These are phyloP conservation scores for Phenganax marumi DNA, from an alignment of 92 coral and sea anemone species.

Conservation along the genomic window DNA sequence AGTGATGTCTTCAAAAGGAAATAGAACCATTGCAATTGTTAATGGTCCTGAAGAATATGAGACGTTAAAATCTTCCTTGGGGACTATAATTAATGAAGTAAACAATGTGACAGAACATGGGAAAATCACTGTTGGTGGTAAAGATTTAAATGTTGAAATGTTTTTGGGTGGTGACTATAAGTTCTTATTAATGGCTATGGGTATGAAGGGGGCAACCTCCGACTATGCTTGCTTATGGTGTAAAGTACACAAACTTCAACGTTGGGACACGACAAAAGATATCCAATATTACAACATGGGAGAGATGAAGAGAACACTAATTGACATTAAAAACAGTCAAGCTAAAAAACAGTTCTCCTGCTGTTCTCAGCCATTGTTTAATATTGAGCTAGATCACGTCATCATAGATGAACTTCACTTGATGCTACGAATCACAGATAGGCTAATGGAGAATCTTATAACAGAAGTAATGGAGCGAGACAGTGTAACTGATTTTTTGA, in stretches of 20 bases:
- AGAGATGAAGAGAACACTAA: slow-evolving; percentile 38
- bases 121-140: slow-evolving; percentile 11
- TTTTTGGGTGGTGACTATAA: slow-evolving; percentile 52
- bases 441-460: slow-evolving; percentile 42
- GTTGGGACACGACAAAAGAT: slow-evolving; percentile 51
- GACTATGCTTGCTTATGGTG: slow-evolving; percentile 53
- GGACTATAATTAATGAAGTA: slow-evolving; percentile 32
- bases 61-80: slow-evolving; percentile 42
- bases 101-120: slow-evolving; percentile 36
- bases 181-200: slow-evolving; percentile 56
- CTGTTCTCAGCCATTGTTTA: slow-evolving; percentile 27
- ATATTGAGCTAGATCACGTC: slow-evolving; percentile 50
- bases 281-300: slow-evolving; percentile 18
- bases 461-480: slow-evolving; percentile 48
- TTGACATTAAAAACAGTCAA: slow-evolving; percentile 34
- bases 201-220: slow-evolving; percentile 56
- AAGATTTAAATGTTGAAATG: slow-evolving; percentile 30
- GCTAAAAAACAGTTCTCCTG: slow-evolving; percentile 40
- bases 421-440: slow-evolving; percentile 48
- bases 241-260: slow-evolving; percentile 32
- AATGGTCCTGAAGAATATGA: slow-evolving; percentile 68
- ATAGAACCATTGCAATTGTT: slow-evolving; percentile 61
- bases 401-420: slow-evolving; percentile 53
- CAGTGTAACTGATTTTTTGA: slow-evolving; percentile 20
- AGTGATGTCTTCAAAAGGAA: slow-evolving; percentile 63